These are phyloP conservation scores for Ypsolopha sequella DNA, from an alignment of 2,888 invertebrate genomes.

Conservation along the genomic window DNA sequence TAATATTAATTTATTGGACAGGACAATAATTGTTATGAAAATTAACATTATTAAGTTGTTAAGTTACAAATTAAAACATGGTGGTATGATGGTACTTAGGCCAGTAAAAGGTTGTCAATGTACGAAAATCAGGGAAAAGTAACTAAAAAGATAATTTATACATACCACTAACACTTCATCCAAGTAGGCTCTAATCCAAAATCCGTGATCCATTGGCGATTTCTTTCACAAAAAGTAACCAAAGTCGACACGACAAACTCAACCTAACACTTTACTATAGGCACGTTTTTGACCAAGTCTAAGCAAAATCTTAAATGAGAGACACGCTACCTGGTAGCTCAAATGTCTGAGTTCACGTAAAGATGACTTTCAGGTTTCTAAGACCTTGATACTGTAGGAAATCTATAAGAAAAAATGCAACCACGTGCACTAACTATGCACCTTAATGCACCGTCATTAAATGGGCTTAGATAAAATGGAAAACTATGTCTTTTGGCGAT, in stretches of 20 bases:
- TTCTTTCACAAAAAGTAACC: conserved; percentile 36
- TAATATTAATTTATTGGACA: too few relatives aligned
- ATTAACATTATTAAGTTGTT: too few relatives aligned
- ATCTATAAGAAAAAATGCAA: conserved; percentile 57
- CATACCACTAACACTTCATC: conserved; percentile 61
- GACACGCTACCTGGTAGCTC: neutral
- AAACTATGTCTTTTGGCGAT: neutral
- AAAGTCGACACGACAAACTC: conserved; percentile 33
- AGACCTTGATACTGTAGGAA: conserved; percentile 33
- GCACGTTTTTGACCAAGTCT: conserved; percentile 27
- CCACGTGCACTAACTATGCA: conserved; percentile 63
- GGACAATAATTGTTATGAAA: too few relatives aligned
- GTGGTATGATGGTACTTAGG: neutral
- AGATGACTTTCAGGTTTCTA: conserved; percentile 15
- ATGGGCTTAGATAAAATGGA: neutral
- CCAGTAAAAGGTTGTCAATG: neutral
- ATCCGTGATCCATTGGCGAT: conserved; percentile 27
- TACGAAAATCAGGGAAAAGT: neutral
- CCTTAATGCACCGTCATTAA: conserved; percentile 27
- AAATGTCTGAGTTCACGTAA: neutral
- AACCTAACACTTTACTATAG: conserved; percentile 26
- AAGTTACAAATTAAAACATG: too few relatives aligned
- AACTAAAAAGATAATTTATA: conserved; percentile 16
- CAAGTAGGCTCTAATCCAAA: conserved; percentile 27
- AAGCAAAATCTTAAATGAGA: conserved; percentile 11